Conservation (phyloP, 2,113 vertebrate species). For the Formicarius rufipectus region DNA sequence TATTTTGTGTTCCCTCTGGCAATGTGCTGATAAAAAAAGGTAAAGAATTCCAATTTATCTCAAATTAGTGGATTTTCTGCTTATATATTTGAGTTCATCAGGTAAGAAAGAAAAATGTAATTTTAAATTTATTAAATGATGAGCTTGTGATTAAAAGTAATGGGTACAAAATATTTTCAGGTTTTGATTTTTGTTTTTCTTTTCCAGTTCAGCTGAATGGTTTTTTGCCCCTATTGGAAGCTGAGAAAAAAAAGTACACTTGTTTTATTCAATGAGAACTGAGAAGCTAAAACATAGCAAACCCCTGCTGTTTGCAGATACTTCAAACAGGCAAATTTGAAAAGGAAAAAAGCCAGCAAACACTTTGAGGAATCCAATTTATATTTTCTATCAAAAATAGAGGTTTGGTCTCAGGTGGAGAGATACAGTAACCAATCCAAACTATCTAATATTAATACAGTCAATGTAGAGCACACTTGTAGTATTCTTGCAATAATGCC, state of each 20-base stretch:
- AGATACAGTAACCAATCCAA: not conserved
- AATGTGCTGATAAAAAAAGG: not conserved
- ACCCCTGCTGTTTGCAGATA: not conserved
- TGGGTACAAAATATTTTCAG: not conserved
- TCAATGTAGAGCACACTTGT: not conserved
- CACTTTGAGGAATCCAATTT: not conserved
- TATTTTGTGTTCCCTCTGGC: not conserved
- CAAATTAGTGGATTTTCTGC: not conserved
- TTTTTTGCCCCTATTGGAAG: not conserved
- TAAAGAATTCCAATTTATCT: not conserved
- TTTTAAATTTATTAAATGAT: not conserved
- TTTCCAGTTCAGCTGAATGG: not conserved
- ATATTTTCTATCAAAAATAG: not conserved
- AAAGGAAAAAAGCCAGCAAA: not conserved
- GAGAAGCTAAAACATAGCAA: not conserved
- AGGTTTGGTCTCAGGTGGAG: not conserved
- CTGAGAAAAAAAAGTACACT: not conserved
- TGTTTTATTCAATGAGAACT: not conserved
- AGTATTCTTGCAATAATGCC: not conserved
- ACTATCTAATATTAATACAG: not conserved
- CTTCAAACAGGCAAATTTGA: not conserved
- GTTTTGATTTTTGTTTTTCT: not conserved
- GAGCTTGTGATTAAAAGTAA: not conserved
- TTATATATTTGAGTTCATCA: not conserved
- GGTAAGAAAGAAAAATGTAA: not conserved